Percentiles rank a stretch among this genome's conserved stretches.
Evolutionary conservation across 2,797 vertebrate genomes (phyloP).

Genomic region (Parauchenoglanis ngamensis): DNA sequence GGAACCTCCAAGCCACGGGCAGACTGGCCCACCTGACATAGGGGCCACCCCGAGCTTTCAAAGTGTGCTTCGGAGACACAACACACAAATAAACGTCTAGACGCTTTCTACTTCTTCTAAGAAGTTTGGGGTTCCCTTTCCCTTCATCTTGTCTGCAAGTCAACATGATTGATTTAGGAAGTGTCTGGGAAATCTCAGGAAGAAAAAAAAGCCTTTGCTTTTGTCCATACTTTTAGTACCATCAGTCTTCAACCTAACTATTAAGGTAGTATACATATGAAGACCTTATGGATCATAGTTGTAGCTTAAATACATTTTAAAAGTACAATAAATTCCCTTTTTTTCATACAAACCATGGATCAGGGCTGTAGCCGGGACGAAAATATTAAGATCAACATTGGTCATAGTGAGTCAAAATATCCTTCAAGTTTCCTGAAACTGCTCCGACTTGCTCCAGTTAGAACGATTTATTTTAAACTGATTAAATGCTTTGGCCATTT

Average conservation of each 20-base stretch:
- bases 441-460: background rate
- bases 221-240: background rate
- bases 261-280: background rate
- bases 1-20: slow-evolving; percentile 40
- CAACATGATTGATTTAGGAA: slow-evolving; percentile 63
- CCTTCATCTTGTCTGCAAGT: slow-evolving; percentile 61
- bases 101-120: slow-evolving; percentile 76
- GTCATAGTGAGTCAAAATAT: background rate
- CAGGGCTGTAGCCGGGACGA: background rate
- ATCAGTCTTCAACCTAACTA: background rate
- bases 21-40: slow-evolving; percentile 59
- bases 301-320: background rate
- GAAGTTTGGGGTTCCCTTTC: slow-evolving; percentile 63
- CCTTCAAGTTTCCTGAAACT: background rate
- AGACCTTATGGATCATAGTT: background rate
- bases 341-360: background rate
- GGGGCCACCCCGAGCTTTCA: slow-evolving; percentile 81
- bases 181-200: slow-evolving; percentile 48
- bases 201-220: slow-evolving; percentile 46
- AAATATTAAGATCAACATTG: background rate
- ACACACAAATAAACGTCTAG: slow-evolving; percentile 82
- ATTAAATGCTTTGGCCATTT: background rate
- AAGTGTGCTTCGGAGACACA: slow-evolving; percentile 67
- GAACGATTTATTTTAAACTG: background rate
- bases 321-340: background rate